Conservation (phyloP, 2,113 vertebrate genomes). For the Mus spicilegus region DNA sequence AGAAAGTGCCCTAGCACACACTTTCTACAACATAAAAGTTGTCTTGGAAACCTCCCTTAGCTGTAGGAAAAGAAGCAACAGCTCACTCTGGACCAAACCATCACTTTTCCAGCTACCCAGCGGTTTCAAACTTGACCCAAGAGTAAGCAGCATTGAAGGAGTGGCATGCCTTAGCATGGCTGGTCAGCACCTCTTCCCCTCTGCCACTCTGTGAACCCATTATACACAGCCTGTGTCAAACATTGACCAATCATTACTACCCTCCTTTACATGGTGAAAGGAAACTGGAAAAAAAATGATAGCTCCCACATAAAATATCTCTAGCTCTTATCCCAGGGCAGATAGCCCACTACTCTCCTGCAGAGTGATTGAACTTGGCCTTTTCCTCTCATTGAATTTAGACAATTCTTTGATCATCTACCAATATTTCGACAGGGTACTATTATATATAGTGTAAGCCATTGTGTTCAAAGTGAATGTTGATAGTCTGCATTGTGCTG, state of each 20-base stretch:
- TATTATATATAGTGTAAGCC: not conserved
- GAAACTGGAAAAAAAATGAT: not conserved
- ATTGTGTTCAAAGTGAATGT: not conserved
- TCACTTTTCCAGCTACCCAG: not conserved
- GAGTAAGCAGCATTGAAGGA: no score
- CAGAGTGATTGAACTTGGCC: not conserved
- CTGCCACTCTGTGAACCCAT: no score
- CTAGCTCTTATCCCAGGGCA: fast-evolving
- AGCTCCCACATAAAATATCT: not conserved
- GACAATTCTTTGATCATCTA: not conserved
- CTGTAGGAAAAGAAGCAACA: not conserved
- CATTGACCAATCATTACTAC: not conserved
- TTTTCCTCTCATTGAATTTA: not conserved
- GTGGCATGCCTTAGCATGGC: not conserved
- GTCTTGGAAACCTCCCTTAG: not conserved
- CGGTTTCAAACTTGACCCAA: not conserved
- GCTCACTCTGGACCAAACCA: not conserved
- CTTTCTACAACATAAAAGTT: not conserved
- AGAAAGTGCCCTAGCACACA: not conserved
- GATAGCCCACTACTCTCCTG: not conserved
- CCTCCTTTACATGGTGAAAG: not conserved
- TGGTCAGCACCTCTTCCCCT: not conserved
- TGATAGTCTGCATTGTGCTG: not conserved
- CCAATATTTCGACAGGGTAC: not conserved
- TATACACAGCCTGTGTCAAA: not conserved